Evolutionary conservation across 1,140 invertebrate genomes (phyloP).

Genomic region (Babylonia areolata): DNA sequence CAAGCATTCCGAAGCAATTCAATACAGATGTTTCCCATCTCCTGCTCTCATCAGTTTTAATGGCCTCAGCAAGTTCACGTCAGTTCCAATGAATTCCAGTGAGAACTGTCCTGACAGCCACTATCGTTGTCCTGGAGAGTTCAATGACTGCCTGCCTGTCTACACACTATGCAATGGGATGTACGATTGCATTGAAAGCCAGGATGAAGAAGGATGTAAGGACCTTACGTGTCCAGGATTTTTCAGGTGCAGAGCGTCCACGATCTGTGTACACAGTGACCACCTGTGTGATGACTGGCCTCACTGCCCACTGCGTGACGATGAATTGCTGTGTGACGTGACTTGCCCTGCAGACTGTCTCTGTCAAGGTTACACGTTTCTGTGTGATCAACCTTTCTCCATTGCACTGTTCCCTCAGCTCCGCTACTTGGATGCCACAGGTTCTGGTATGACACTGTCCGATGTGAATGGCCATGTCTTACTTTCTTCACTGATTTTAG

Average conservation of each 20-base stretch:
- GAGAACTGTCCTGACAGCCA: constrained; percentile 16
- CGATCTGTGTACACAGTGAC: constrained; percentile 31
- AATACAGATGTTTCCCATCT: background rate
- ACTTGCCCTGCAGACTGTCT: constrained; percentile 47
- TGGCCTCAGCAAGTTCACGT: background rate
- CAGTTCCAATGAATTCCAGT: background rate
- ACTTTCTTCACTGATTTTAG: background rate
- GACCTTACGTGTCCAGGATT: constrained; percentile 36
- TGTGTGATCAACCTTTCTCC: background rate
- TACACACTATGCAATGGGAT: constrained; percentile 31
- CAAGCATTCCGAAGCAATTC: too few species aligned
- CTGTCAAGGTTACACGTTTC: constrained; percentile 22
- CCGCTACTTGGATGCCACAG: constrained; percentile 8
- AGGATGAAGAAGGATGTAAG: constrained; percentile 14
- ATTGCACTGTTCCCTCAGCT: background rate
- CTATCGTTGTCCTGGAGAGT: constrained; percentile 2
- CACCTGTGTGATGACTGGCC: constrained; percentile 28
- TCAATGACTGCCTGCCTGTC: background rate
- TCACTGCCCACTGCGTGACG: constrained; percentile 41
- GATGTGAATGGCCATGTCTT: background rate
- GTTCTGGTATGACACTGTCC: background rate
- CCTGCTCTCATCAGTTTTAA: constrained; percentile 7
- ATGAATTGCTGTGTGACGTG: constrained; percentile 39
- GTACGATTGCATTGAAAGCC: background rate
- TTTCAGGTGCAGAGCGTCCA: constrained; percentile 28